Evolutionary conservation across 2,888 invertebrate genomes (phyloP), one percentile per base, ranked within the genome.

Genomic region (Agrotis puta): DNA sequence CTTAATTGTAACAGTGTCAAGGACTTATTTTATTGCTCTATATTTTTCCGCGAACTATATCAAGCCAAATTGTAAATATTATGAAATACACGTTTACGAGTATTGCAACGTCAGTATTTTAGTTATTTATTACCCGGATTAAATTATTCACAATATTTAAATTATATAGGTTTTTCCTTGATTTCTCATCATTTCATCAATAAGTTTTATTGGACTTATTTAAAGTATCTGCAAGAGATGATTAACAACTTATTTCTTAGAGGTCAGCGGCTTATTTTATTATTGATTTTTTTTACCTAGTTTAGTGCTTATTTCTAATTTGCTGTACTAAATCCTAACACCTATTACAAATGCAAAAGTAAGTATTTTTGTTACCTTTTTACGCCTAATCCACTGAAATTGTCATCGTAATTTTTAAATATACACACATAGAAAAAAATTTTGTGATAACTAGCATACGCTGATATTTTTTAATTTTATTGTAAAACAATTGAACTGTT

Each of bases 81-180:
- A 22, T 56, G 54, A 45, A 75, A 74, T 50, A 64, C 39, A 11
- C 1, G 39, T 39, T 11, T 47, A n/a, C n/a, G n/a, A n/a, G n/a
- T n/a, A 24, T 48, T 65, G 2, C 39, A 50, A 64, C 16, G 33
- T 22, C 9, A 47, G 1, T 24, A 54, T n/a, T n/a, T n/a, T n/a
- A 47, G 22, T 20, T n/a, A 62, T 63, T 14, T n/a, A 56, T 63
- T 18, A 45, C 50, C 39, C 3, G 20, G 14, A 3, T 47, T 13
- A 6, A 39, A 51, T 45, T 45, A 72, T 72, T 53, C 6, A 57
- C 20, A 24, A 51, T 27, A 66, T 75, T 66, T 27, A 24, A 67
- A 76, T 59, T 22, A 39, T 58, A 73, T 66, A 9, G 22, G 5
- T 13, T 27, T 58, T 54, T 54, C 77, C 68, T 74, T 74, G 76